Percentiles rank a stretch among this genome's conserved stretches.
phyloP scores from a whole-genome alignment of 2,797 vertebrate genomes.

The Anas georgica region DNA sequence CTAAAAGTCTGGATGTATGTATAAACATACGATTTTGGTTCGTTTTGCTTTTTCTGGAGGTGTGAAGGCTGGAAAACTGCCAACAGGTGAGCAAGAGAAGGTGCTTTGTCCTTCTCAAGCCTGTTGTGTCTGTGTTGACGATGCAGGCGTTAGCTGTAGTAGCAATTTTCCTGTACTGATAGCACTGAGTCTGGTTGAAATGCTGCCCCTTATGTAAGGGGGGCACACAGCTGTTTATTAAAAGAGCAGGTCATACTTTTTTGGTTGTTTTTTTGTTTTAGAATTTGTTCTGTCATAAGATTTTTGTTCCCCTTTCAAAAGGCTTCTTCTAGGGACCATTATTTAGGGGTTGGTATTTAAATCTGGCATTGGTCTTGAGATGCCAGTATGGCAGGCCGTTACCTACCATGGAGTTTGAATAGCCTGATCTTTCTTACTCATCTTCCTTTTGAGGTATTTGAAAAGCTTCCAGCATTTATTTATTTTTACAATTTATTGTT shows the following conservation, averaged over 20 bases:
- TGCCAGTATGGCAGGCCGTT: background rate
- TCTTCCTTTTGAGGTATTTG: background rate
- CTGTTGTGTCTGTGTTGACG: background rate
- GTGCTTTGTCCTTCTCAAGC: background rate
- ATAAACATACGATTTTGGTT: background rate
- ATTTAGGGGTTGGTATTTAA: background rate
- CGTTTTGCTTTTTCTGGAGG: background rate
- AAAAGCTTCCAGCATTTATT: background rate
- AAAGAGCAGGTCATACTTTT: background rate
- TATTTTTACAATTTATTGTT: background rate
- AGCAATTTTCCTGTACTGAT: background rate
- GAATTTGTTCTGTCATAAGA: background rate
- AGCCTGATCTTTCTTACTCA: background rate
- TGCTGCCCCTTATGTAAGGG: background rate
- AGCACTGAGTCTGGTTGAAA: background rate
- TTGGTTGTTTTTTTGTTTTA: background rate
- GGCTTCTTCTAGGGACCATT: background rate
- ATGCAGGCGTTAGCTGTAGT: background rate
- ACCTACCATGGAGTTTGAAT: background rate
- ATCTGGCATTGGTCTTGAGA: background rate
- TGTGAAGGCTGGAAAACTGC: background rate
- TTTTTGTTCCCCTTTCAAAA: background rate
- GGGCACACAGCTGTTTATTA: background rate
- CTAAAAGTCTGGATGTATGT: background rate
- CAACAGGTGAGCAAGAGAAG: background rate